Conservation (phyloP, 2,797 vertebrate species). For the Bryconaethiops microstoma region DNA sequence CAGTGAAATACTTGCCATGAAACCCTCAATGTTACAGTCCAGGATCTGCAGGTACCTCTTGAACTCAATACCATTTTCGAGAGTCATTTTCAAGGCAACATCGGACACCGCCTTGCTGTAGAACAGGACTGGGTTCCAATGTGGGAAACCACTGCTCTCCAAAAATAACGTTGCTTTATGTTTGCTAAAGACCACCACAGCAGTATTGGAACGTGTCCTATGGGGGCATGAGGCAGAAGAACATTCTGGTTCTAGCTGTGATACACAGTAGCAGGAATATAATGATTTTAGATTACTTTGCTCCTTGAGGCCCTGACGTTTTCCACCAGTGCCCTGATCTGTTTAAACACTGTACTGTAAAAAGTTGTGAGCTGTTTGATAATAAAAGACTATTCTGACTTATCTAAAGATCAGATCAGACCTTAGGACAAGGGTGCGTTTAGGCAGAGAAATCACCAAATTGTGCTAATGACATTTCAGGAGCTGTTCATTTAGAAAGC, state of each 20-base stretch:
- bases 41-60: neutral
- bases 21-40: neutral
- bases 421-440: neutral
- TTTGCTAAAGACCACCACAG: neutral
- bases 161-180: neutral
- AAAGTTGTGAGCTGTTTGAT: neutral
- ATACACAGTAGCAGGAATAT: neutral
- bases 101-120: neutral
- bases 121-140: neutral
- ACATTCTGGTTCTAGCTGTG: neutral
- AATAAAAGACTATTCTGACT: neutral
- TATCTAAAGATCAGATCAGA: neutral
- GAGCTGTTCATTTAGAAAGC: neutral
- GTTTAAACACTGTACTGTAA: neutral
- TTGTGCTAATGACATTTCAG: neutral
- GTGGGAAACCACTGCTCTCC: neutral
- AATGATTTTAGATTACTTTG: neutral
- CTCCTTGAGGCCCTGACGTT: neutral
- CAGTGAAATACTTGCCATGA: neutral
- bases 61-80: neutral
- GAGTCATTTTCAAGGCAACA: neutral
- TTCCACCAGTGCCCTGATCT: neutral
- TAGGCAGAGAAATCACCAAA: neutral
- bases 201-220: neutral
- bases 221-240: neutral